Evolutionary conservation across 2,797 vertebrate genomes (phyloP), one percentile per base, ranked within the genome.

Genomic region (Enteromius trimaculatus): DNA sequence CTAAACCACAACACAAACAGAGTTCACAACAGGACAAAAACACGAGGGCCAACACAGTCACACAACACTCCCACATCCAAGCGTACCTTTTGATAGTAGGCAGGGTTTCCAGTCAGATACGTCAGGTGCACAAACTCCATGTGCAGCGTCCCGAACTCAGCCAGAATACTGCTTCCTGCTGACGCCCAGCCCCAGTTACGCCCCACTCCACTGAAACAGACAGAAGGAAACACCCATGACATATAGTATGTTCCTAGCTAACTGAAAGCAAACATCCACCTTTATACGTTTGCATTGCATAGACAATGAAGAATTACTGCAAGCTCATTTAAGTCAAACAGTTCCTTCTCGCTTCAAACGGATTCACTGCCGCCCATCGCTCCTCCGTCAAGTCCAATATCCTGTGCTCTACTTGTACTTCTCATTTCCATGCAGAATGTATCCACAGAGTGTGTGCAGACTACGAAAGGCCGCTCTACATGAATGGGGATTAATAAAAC

Each of bases 151-250:
- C 98, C 98, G 79, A 99, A 99, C 91, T 99, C 98, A 6, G 98
- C 97, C 2, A 99, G 93, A 92, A 99, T 99, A 90, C 98, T 99
- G 94, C 98, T 99, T 71, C 98, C 98, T 0, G 98, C 98, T 1
- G 98, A 99, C 0, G 98, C 98, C 98, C 98, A 99, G 84, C 98
- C 98, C 98, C 98, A 99, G 93, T 99, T 99, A 85, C 97, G 95
- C 8, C 98, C 98, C 10, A 99, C 97, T 37, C 98, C 98, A 37
- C 98, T 99, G 91, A 80, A 74, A 80, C 81, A 44, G 58, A 64
- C 21, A 80, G 53, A 31, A 31, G 39, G n/a, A 82, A 80, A 47
- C 64, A 68, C 44, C 39, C 5, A 34, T 68, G 8, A 65, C 13
- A 1, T 77, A 47, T 6, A 66, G 17, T 9, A 55, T 17, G 44